phyloP scores from a whole-genome alignment of 2,888 invertebrate genomes.

The Trissolcus brochymenae region DNA sequence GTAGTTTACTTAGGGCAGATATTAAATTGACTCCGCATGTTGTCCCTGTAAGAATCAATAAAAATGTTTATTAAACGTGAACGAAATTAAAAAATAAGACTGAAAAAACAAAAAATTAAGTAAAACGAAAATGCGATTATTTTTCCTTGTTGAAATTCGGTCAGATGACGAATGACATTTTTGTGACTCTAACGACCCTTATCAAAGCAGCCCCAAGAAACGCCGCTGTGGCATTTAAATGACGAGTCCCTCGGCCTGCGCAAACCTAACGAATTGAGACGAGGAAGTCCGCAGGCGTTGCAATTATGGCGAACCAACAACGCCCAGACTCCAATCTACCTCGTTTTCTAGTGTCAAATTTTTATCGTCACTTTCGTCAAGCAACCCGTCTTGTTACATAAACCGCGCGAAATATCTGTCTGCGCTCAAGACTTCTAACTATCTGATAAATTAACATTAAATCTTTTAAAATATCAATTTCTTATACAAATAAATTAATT shows the following conservation, averaged over 20 bases:
- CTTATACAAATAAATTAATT: too few relatives aligned
- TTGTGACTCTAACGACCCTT: slow-evolving; percentile 37
- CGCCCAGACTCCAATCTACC: slow-evolving; percentile 35
- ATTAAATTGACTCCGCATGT: slow-evolving; percentile 14
- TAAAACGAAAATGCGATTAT: background rate
- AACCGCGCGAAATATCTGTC: too few relatives aligned
- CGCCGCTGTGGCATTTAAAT: slow-evolving; percentile 69
- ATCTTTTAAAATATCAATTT: too few relatives aligned
- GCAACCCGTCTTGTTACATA: background rate
- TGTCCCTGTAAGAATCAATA: slow-evolving; percentile 34
- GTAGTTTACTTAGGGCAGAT: slow-evolving; percentile 51
- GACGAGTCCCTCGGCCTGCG: slow-evolving; percentile 63
- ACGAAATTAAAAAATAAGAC: background rate
- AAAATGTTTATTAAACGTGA: slow-evolving; percentile 28
- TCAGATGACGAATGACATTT: slow-evolving; percentile 33
- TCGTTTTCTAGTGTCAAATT: slow-evolving; percentile 36
- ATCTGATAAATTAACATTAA: too few relatives aligned
- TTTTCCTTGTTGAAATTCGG: background rate
- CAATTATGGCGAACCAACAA: slow-evolving; percentile 43
- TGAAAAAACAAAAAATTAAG: background rate
- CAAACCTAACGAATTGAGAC: slow-evolving; percentile 64
- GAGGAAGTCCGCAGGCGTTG: slow-evolving; percentile 50
- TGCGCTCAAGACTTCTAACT: too few relatives aligned
- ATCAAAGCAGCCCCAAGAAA: slow-evolving; percentile 30
- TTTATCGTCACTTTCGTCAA: slow-evolving; percentile 27